These are phyloP conservation scores for Agelaius tricolor DNA, from an alignment of 2,113 vertebrate genomes.

Conservation along the genomic window DNA sequence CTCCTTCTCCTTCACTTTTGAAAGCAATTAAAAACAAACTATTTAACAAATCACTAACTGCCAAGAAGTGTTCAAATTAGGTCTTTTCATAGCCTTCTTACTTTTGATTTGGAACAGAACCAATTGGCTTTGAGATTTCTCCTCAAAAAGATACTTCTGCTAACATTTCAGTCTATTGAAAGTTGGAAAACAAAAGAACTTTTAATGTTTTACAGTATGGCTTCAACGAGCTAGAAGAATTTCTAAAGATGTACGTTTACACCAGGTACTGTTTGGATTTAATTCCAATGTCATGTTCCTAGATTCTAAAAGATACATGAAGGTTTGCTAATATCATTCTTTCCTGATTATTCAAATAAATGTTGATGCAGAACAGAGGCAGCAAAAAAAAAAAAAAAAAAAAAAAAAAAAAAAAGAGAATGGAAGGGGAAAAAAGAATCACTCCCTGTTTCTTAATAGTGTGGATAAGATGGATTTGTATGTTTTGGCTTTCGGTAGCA, in stretches of 20 bases:
- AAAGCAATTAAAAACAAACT: slow-evolving; percentile 30
- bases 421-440: neutral
- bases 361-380: neutral
- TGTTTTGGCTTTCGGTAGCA: slow-evolving; percentile 66
- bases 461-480: slow-evolving; percentile 49
- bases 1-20: slow-evolving; percentile 5
- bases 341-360: slow-evolving; percentile 35
- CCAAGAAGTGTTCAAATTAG: slow-evolving; percentile 4
- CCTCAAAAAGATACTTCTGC: neutral
- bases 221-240: neutral
- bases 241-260: neutral
- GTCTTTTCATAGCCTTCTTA: neutral
- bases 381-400: neutral
- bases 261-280: neutral
- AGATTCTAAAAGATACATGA: neutral
- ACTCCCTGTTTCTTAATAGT: slow-evolving; percentile 24
- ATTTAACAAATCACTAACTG: slow-evolving; percentile 37
- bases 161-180: neutral
- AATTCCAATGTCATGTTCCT: neutral
- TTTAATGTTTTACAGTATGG: neutral
- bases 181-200: neutral
- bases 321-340: slow-evolving; percentile 7
- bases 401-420: neutral
- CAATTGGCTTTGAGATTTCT: neutral
- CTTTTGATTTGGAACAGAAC: slow-evolving; percentile 6